A percentile compares a stretch with the other conserved stretches of the same genome.
phyloP scores from a whole-genome alignment of 2,888 invertebrate genomes.

The Protonemura montana region DNA sequence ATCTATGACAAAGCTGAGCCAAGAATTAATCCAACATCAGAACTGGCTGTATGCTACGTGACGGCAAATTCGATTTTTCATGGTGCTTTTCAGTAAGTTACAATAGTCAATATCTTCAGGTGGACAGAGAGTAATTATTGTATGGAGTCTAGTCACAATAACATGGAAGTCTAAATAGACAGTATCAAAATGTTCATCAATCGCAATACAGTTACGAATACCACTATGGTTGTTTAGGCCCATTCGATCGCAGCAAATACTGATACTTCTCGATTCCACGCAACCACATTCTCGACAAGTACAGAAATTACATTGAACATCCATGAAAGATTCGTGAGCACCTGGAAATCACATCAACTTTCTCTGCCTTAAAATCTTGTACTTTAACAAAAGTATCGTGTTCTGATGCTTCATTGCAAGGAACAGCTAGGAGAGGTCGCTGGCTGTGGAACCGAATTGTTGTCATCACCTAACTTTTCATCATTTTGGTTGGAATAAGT shows the following conservation, averaged over 20 bases:
- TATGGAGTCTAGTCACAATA: not conserved
- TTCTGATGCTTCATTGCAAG: not conserved
- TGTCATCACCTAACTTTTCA: not conserved
- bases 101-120: not conserved
- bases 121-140: not conserved
- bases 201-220: slow-evolving; percentile 4
- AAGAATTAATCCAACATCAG: slow-evolving; percentile 13
- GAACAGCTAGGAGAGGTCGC: not conserved
- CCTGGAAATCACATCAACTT: not conserved
- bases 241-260: not conserved
- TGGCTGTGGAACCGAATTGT: not conserved
- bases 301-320: not conserved
- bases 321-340: not conserved
- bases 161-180: slow-evolving; percentile 13
- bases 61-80: slow-evolving; percentile 14
- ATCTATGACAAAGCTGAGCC: not conserved
- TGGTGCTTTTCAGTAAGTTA: not conserved
- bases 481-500: not conserved
- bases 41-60: slow-evolving; percentile 35
- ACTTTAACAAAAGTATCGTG: not conserved
- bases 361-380: not conserved
- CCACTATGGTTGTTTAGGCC: not conserved
- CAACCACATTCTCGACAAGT: not conserved
- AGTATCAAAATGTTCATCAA: not conserved
- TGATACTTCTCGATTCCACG: not conserved